Evolutionary conservation across 2,797 vertebrate genomes (phyloP).

Genomic region (Lepus townsendii): DNA sequence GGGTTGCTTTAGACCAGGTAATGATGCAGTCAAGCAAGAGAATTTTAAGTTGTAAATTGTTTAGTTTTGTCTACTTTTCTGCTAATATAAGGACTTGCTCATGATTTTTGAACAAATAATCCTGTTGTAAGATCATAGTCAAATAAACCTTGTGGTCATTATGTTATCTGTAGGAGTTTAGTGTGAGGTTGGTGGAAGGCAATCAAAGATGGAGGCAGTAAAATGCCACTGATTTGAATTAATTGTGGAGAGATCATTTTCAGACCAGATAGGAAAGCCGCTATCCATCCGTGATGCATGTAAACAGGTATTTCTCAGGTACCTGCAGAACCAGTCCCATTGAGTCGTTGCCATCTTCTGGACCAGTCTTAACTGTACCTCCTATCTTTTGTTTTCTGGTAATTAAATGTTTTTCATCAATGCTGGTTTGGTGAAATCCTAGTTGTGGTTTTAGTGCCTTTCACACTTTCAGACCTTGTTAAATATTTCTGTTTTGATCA

Average conservation of each 20-base stretch:
- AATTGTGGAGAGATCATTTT: conserved; percentile 57
- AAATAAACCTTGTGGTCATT: conserved; percentile 25
- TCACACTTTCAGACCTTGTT: conserved; percentile 47
- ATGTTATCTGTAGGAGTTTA: conserved; percentile 23
- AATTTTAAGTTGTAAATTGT: conserved; percentile 47
- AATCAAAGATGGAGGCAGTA: conserved; percentile 51
- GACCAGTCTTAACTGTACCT: conserved; percentile 16
- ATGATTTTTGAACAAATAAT: conserved; percentile 45
- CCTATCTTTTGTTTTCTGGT: conserved; percentile 34
- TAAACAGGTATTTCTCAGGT: conserved; percentile 50
- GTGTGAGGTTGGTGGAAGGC: conserved; percentile 46
- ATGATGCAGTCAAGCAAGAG: neutral
- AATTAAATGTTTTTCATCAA: conserved; percentile 50
- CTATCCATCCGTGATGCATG: conserved; percentile 52
- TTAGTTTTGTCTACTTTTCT: conserved; percentile 56
- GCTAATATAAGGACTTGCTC: conserved; percentile 12
- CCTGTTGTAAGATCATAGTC: conserved; percentile 33
- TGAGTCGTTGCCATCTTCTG: conserved; percentile 47
- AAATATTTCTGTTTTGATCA: conserved; percentile 65
- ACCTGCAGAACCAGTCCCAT: conserved; percentile 50
- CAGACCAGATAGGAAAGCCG: conserved; percentile 51
- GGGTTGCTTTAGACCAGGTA: conserved; percentile 53
- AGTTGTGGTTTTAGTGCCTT: conserved; percentile 55
- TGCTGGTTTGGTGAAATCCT: conserved; percentile 63
- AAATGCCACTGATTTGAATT: conserved; percentile 61